These are phyloP conservation scores for Dromococcyx pavoninus DNA, from an alignment of 2,797 vertebrate species.

Conservation along the genomic window DNA sequence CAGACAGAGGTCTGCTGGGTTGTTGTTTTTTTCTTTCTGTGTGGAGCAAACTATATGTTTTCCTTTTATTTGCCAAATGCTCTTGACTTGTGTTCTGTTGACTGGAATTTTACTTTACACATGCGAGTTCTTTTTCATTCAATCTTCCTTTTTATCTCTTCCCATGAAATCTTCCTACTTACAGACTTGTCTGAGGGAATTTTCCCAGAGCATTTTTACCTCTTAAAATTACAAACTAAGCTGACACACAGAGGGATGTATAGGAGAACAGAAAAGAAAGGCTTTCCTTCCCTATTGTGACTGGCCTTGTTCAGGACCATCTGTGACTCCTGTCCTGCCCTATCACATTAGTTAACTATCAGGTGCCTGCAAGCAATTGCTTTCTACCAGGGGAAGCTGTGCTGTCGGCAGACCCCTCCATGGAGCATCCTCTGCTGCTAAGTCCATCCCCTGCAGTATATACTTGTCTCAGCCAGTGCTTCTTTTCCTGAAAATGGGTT, in stretches of 20 bases:
- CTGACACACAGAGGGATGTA: accelerated
- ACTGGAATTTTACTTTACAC: neutral
- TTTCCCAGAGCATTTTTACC: neutral
- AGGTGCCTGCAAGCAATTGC: neutral
- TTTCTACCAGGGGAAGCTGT: neutral
- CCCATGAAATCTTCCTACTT: neutral
- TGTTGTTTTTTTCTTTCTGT: neutral
- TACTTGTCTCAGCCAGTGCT: neutral
- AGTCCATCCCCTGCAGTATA: neutral
- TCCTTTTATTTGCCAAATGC: neutral
- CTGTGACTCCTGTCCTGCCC: neutral
- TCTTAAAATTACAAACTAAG: neutral
- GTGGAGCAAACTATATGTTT: neutral
- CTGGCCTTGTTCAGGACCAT: neutral
- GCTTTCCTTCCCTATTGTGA: neutral
- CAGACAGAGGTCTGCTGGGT: neutral
- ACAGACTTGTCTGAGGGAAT: neutral
- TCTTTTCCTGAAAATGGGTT: neutral
- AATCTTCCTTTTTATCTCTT: neutral
- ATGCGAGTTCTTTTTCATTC: neutral
- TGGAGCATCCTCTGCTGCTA: neutral
- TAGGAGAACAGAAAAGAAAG: neutral
- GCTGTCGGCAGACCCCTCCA: neutral
- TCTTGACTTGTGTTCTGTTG: neutral
- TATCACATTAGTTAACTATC: accelerated